Evolutionary conservation across 2,888 invertebrate genomes (phyloP).

Genomic region (Drosophila paranaensis): DNA sequence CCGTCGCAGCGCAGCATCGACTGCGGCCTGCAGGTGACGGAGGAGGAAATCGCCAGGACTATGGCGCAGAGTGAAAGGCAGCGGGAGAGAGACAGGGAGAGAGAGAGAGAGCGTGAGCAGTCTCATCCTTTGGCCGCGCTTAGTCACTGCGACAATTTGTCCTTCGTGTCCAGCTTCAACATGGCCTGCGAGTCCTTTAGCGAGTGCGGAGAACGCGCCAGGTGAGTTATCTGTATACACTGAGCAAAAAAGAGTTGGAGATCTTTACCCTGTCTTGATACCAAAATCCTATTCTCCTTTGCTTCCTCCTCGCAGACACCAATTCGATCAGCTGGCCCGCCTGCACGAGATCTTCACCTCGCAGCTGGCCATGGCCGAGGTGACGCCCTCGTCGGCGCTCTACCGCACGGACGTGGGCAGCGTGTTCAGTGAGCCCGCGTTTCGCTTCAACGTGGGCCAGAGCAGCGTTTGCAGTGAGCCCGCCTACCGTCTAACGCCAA

Average conservation of each 20-base stretch:
- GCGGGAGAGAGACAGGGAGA: constrained; percentile 76
- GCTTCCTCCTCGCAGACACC: constrained; percentile 74
- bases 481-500: constrained; percentile 87
- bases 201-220: constrained; percentile 85
- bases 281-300: too few species aligned
- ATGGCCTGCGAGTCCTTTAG: constrained; percentile 85
- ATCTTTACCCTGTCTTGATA: neutral
- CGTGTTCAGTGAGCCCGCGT: constrained; percentile 85
- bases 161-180: constrained; percentile 93
- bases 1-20: constrained; percentile 89
- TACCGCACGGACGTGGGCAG: constrained; percentile 86
- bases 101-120: constrained; percentile 75
- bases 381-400: constrained; percentile 86
- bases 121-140: constrained; percentile 93
- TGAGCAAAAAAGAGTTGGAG: too few species aligned
- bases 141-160: constrained; percentile 94
- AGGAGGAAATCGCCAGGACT: constrained; percentile 95
- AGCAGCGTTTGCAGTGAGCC: constrained; percentile 95
- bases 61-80: constrained; percentile 87
- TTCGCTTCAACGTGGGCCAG: constrained; percentile 86
- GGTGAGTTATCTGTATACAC: constrained; percentile 62
- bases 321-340: constrained; percentile 92
- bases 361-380: constrained; percentile 90
- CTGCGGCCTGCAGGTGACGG: constrained; percentile 95
- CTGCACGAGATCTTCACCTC: constrained; percentile 93